These are phyloP conservation scores for Anomalospiza imberbis DNA, from an alignment of 2,797 vertebrate species.

Conservation along the genomic window DNA sequence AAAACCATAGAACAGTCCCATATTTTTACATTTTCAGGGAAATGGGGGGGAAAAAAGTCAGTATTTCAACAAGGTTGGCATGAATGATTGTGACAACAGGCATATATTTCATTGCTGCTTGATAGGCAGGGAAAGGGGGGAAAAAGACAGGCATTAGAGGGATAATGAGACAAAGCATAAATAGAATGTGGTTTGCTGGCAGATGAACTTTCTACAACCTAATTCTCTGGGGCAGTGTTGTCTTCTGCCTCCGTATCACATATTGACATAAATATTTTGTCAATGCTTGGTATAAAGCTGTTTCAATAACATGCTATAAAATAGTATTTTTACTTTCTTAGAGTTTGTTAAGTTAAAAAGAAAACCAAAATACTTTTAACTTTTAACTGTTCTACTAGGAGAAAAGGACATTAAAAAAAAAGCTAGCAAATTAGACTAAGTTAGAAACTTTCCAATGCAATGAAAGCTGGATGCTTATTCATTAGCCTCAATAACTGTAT, in stretches of 20 bases:
- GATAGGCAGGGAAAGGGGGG: not conserved
- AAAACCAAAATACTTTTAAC: not conserved
- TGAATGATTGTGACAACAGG: not conserved
- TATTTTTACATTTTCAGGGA: not conserved
- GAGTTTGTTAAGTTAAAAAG: not conserved
- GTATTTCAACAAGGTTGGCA: not conserved
- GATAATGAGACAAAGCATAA: not conserved
- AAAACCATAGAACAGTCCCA: not conserved
- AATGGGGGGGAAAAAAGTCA: not conserved
- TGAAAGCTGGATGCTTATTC: not conserved
- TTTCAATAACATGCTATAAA: not conserved
- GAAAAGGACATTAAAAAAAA: not conserved
- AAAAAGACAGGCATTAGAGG: not conserved
- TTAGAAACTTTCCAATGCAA: not conserved
- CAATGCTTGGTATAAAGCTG: not conserved
- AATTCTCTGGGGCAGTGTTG: not conserved
- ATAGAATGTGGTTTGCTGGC: accelerated
- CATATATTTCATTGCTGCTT: not conserved
- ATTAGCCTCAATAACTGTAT: not conserved
- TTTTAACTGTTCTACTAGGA: not conserved
- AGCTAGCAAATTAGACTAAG: not conserved
- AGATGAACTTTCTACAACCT: not conserved
- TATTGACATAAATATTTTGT: not conserved
- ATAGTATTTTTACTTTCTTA: not conserved
- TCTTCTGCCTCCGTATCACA: not conserved